Evolutionary conservation across 1,140 invertebrate species (phyloP), one percentile per base, ranked within the genome.

Genomic region (Coelopa frigida): DNA sequence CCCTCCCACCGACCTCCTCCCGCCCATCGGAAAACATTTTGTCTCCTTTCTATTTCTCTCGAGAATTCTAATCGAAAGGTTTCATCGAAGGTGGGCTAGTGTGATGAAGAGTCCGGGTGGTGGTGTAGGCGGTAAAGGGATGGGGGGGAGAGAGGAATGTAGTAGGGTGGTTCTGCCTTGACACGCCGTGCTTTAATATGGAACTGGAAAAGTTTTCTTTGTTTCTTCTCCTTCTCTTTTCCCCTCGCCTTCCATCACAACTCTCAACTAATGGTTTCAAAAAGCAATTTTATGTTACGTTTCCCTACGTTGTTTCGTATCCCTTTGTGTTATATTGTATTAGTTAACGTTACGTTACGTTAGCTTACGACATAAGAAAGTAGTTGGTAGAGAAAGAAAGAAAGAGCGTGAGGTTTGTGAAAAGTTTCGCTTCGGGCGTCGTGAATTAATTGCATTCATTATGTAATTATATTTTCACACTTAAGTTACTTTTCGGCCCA

Each of bases 111-210:
- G n/a, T n/a, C n/a, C n/a, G n/a, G n/a, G n/a, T n/a, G n/a, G n/a
- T n/a, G 54, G 29, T 55, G 52, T 56, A 45, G 45, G 56, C 54
- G 49, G 37, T 26, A 46, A 20, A 27, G 17, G 26, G 44, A 31
- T 17, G 29, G 22, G 15, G 39, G 39, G 27, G 49, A 27, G 33
- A 49, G 42, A 31, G 29, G 48, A 23, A 44, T 21, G 7, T 37
- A 24, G 21, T 23, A n/a, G 26, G 26, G 36, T 38, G 36, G 29
- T 21, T 35, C 44, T 22, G 17, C 31, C 31, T 17, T 14, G n/a
- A n/a, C 17, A 3, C 31, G 17, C 31, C 31, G n/a, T 14, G 4
- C 31, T 14, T 33, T 10, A 35, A 35, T 20, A 35, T 18, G 20
- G 17, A 14, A 43, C 40, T 27, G 27, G 27, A 18, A 35, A 44